Conservation (phyloP, 2,113 vertebrate species). For the Taurulus bubalis region DNA sequence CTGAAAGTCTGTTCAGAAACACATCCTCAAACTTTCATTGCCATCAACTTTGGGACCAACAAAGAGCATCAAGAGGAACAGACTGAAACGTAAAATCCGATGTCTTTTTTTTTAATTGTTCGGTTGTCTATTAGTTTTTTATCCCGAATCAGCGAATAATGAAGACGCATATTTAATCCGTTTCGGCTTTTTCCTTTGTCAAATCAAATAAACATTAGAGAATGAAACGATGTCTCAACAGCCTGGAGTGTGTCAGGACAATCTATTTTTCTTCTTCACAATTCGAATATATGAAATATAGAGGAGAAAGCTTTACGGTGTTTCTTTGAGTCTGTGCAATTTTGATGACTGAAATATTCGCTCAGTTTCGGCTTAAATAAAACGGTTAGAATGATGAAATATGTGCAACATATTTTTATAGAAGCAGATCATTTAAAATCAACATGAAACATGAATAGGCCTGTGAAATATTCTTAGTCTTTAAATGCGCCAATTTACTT, state of each 20-base stretch:
- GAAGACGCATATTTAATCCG: constrained; percentile 25
- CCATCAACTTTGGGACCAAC: not conserved
- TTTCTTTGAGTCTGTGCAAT: not conserved
- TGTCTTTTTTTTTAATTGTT: not conserved
- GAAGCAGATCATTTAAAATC: not conserved
- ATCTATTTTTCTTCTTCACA: constrained; percentile 11
- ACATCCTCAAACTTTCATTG: constrained; percentile 37
- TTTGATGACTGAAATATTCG: constrained; percentile 9
- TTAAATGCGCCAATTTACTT: not conserved
- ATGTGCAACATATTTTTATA: not conserved
- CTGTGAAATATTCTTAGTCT: not conserved
- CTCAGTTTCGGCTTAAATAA: not conserved
- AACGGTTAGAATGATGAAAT: not conserved
- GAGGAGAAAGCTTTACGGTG: not conserved
- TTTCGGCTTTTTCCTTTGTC: not conserved
- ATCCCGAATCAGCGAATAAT: constrained; percentile 4
- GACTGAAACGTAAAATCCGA: constrained; percentile 5
- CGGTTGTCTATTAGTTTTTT: not conserved
- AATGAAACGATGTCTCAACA: not conserved
- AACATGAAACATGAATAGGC: constrained; percentile 7
- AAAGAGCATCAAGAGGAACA: not conserved
- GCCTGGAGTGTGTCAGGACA: not conserved
- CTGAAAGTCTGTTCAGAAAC: not conserved
- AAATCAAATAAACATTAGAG: constrained; percentile 9
- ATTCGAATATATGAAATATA: constrained; percentile 18